A percentile compares a stretch with the other conserved stretches of the same genome.
phyloP scores from a whole-genome alignment of 2,797 vertebrate species.

The Poeciliopsis presidionis region DNA sequence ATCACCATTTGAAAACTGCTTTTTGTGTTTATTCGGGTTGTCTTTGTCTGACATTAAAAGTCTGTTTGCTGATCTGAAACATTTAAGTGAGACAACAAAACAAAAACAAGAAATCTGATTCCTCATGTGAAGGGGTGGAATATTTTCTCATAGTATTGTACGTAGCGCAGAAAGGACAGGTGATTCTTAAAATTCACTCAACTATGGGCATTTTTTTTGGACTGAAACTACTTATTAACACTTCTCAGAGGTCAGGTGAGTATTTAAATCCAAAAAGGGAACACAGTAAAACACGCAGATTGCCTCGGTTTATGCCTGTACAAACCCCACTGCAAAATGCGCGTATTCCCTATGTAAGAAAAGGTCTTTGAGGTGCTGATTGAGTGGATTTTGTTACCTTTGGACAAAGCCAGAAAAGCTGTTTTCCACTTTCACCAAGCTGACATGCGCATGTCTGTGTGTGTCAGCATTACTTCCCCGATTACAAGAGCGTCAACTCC shows the following conservation, averaged over 20 bases:
- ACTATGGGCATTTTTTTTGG: not conserved
- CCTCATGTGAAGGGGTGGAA: no score
- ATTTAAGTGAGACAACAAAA: not conserved
- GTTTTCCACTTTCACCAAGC: constrained; percentile 45
- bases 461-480: not conserved
- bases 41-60: not conserved
- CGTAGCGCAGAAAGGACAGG: not conserved
- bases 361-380: not conserved
- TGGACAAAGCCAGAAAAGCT: not conserved
- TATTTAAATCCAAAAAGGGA: constrained; percentile 5
- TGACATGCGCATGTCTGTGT: constrained; percentile 23
- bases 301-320: not conserved
- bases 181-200: not conserved
- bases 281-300: not conserved
- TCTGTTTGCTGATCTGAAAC: not conserved
- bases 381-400: not conserved
- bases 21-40: not conserved
- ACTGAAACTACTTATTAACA: not conserved
- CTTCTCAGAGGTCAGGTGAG: not conserved
- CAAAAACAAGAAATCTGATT: not conserved
- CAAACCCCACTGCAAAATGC: not conserved
- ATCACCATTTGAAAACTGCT: not conserved
- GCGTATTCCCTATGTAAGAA: not conserved
- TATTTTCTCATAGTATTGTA: no score
- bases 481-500: not conserved